Evolutionary conservation across 1,140 invertebrate species (phyloP), one percentile per base, ranked within the genome.

Genomic region (Leptinotarsa texana): DNA sequence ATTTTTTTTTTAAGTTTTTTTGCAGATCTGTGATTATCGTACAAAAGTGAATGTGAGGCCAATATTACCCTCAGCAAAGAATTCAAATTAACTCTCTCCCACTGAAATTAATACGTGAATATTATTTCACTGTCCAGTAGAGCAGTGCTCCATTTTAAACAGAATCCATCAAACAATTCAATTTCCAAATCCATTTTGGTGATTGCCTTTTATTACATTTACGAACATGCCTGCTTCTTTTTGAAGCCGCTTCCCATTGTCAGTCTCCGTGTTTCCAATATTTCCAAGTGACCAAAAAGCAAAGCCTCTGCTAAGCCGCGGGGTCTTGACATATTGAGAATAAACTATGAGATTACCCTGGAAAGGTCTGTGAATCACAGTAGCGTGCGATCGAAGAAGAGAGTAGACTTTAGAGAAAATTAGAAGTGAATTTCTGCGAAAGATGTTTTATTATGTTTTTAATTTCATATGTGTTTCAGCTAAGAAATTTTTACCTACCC

Each of bases 141-240:
- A 57, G 17, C 51, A 18, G 15, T 17, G 15, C 51, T 18, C 21
- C 0, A 65, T 65, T 65, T 65, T 65, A 65, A 57, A 57, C 13
- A 57, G 3, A 57, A 57, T 57, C 61, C 69, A 61, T 65, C 47
- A 69, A 76, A 70, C 72, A 74, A 76, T 76, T 74, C 72, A 73
- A 76, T 73, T 73, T 33, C 51, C 61, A 76, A 73, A 72, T 66
- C 75, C 72, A 76, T 76, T 76, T 73, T 73, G 67, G 47, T 57
- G 75, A 76, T 76, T 76, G 70, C 66, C 66, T 63, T 73, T 76
- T 76, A 76, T 76, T 73, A 76, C 63, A 68, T 76, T 69, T 73
- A 69, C 61, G 51, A 48, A 57, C 70, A 70, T n/a, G 42, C 24
- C 47, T 70, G 8, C 33, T 70, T 61, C 18, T 22, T 22, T 42